Evolutionary conservation across 2,888 invertebrate species (phyloP), one percentile per base, ranked within the genome.

Genomic region (Chromoteleia sp.): DNA sequence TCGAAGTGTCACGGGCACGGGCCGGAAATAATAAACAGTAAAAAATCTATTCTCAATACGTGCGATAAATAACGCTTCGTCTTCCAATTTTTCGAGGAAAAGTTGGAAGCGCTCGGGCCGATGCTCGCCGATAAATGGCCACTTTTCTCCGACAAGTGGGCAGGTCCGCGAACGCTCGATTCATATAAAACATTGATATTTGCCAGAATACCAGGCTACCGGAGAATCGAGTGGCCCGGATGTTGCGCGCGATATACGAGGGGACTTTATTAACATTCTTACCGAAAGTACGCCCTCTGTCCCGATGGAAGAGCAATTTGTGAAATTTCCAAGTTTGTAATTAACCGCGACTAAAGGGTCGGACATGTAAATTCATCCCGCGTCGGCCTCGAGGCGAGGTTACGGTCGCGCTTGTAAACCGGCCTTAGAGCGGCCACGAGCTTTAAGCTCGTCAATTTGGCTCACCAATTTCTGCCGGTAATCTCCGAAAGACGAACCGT

Each of bases 231-330:
- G 41, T 58, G 74, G 61, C 54, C 33, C 61, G 68, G 68, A 61
- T 45, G 71, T 61, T 50, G 48, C 58, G 81, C 80, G 21, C 73
- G 54, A 59, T 59, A 54, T 50, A 52, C 29, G 56, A 74, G 36
- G 71, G 56, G 56, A 14, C 65, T 84, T 84, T 85, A 84, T 86
- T 84, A 84, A 84, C 76, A 84, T 83, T 84, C 81, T 83, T 82
- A 56, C 50, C 56, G 71, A 83, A 84, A 82, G 76, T 65, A 43
- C 8, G 25, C 39, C 30, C 68, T 52, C 14, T 8, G 29, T n/a
- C 43, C 19, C 41, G 41, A 19, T 54, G 52, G 61, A 25, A 6
- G 52, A 50, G 63, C 73, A 61, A 81, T 81, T 71, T 68, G 80
- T 70, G 45, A 39, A 83, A 73, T 59, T 45, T 52, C 82, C 52